Conservation (phyloP, 2,888 invertebrate species). For the Apoda limacodes region DNA sequence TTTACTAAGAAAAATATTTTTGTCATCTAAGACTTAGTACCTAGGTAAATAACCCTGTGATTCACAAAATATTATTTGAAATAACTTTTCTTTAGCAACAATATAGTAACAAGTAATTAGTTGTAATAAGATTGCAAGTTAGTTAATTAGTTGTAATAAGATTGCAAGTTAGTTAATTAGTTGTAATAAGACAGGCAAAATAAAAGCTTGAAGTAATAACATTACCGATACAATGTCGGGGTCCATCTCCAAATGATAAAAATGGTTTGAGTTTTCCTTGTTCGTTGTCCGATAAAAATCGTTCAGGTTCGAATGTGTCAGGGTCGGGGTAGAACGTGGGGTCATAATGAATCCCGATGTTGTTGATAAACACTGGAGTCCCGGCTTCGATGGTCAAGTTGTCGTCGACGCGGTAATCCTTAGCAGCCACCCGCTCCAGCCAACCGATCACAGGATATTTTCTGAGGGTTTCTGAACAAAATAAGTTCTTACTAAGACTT, state of each 20-base stretch:
- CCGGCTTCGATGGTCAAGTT: conserved; percentile 26
- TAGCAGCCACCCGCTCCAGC: conserved; percentile 28
- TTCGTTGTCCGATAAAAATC: conserved; percentile 2
- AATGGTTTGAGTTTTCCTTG: not conserved
- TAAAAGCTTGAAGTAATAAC: not conserved
- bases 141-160: too few relatives aligned
- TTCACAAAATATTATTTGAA: too few relatives aligned
- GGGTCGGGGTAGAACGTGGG: conserved; percentile 1
- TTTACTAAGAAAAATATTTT: too few relatives aligned
- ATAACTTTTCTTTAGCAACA: too few relatives aligned
- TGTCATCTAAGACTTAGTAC: too few relatives aligned
- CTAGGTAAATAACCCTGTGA: too few relatives aligned
- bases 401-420: conserved; percentile 31
- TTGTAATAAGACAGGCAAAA: too few relatives aligned
- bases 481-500: too few relatives aligned
- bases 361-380: conserved; percentile 16
- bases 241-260: conserved; percentile 14
- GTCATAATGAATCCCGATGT: conserved; percentile 6
- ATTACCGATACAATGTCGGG: conserved; percentile 16
- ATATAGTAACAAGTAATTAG: too few relatives aligned
- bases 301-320: conserved; percentile 2
- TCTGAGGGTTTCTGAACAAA: conserved; percentile 30
- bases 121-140: too few relatives aligned
- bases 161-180: too few relatives aligned
- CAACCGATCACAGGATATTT: conserved; percentile 36